These are phyloP conservation scores for Oreonectes daqikongensis DNA, from an alignment of 2,797 vertebrate species.

Conservation along the genomic window DNA sequence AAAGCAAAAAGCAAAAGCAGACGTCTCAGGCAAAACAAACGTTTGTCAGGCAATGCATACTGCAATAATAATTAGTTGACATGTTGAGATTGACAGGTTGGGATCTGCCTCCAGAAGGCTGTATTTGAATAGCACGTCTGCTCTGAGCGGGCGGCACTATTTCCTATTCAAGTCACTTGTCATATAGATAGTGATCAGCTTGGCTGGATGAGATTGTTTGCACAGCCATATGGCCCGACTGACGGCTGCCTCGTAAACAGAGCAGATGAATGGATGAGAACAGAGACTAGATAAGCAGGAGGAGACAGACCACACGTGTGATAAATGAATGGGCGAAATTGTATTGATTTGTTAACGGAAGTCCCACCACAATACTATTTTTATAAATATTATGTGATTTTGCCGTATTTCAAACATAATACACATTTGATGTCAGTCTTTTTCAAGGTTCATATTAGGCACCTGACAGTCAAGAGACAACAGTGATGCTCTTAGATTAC, in stretches of 20 bases:
- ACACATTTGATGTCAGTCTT: too few relatives aligned
- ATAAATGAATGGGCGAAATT: not conserved
- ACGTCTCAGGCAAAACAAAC: slow-evolving; percentile 18
- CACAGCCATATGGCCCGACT: slow-evolving; percentile 44
- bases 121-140: slow-evolving; percentile 23
- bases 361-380: not conserved
- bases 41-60: slow-evolving; percentile 17
- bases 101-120: slow-evolving; percentile 14
- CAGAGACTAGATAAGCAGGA: not conserved
- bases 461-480: not conserved
- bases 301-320: not conserved
- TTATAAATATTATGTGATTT: too few relatives aligned
- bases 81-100: slow-evolving; percentile 25
- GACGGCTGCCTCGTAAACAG: slow-evolving; percentile 25
- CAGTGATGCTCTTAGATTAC: slow-evolving; percentile 10
- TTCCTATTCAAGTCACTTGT: slow-evolving; percentile 38
- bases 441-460: not conserved
- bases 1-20: not conserved
- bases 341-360: not conserved
- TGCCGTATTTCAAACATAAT: too few relatives aligned
- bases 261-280: not conserved
- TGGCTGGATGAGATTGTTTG: slow-evolving; percentile 36
- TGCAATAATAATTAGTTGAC: slow-evolving; percentile 21
- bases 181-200: slow-evolving; percentile 25
- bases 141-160: slow-evolving; percentile 3